Evolutionary conservation across 2,797 vertebrate species (phyloP).

Genomic region (Cyclopterus lumpus): DNA sequence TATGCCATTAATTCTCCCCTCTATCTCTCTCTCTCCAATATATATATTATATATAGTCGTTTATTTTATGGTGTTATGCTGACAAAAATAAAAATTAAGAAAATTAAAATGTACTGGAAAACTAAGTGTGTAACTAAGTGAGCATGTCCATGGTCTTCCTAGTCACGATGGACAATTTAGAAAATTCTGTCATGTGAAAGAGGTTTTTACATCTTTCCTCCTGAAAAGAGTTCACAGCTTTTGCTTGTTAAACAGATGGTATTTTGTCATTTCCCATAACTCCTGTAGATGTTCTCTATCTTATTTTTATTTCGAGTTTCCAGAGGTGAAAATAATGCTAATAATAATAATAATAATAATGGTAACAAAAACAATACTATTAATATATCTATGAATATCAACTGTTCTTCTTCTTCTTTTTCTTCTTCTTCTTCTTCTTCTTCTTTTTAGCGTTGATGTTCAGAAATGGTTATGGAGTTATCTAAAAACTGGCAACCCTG

Average conservation of each 20-base stretch:
- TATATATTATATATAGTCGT: no score
- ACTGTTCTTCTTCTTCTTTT: no score
- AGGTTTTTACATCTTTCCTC: neutral
- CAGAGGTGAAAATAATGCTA: neutral
- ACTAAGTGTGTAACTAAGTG: neutral
- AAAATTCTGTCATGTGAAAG: neutral
- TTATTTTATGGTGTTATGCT: no score
- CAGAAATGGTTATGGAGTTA: neutral
- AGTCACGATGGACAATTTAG: neutral
- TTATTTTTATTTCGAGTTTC: neutral
- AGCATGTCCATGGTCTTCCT: neutral
- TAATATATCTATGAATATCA: neutral
- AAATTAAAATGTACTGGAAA: neutral
- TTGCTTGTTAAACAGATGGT: neutral
- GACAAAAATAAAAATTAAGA: neutral
- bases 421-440: no score
- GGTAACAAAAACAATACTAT: neutral
- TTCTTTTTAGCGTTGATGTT: no score
- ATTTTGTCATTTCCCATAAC: constrained; percentile 3
- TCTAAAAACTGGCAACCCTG: neutral
- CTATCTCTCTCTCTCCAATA: no score
- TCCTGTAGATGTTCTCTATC: neutral
- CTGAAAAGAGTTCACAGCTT: neutral
- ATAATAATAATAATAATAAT: neutral
- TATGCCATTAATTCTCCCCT: neutral